phyloP scores from a whole-genome alignment of 2,113 vertebrate genomes.

The Mastomys natalensis region DNA sequence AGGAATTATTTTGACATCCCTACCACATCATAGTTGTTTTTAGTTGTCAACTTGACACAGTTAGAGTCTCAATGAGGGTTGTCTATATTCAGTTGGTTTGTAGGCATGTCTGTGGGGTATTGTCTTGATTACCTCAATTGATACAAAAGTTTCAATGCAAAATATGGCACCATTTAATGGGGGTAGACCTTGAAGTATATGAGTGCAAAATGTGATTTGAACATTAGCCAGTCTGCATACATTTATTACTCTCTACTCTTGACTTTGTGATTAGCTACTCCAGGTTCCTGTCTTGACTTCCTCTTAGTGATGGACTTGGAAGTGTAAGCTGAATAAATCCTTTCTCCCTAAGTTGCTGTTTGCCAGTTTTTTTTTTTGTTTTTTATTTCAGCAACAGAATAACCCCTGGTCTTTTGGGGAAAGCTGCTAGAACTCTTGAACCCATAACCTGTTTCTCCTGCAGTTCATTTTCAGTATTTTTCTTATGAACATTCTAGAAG shows the following conservation, averaged over 20 bases:
- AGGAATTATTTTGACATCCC: not conserved
- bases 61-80: not conserved
- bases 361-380: not conserved
- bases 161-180: not conserved
- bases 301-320: not conserved
- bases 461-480: constrained; percentile 14
- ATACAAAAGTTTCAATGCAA: not conserved
- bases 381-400: not conserved
- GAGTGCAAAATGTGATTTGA: not conserved
- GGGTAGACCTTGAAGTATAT: not conserved
- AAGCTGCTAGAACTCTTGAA: constrained; percentile 22
- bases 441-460: constrained; percentile 4
- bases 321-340: not conserved
- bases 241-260: not conserved
- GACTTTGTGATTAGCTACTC: not conserved
- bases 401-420: not conserved
- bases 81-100: not conserved
- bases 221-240: not conserved
- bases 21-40: not conserved
- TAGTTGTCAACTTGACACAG: not conserved
- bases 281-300: not conserved
- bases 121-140: not conserved
- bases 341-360: not conserved
- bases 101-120: not conserved
- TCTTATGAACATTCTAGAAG: constrained; percentile 34